Base-by-base conservation (phyloP, 1,140 invertebrate species). In the Drosophila rhopaloa region DNA sequence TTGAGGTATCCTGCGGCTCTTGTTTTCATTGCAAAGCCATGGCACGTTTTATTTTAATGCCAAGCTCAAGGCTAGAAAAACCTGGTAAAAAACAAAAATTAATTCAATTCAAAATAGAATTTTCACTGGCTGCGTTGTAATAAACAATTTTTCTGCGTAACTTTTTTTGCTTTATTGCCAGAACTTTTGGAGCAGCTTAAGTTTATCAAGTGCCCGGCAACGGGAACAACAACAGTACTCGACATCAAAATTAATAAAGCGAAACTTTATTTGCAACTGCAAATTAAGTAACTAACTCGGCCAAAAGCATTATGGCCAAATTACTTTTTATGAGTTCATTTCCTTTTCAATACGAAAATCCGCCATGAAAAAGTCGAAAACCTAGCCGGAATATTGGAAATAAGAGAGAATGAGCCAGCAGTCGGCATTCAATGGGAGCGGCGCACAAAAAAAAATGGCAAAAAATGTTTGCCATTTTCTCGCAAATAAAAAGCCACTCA, bases 301-400 rank as follows among this genome's bases (percentile, higher is more conserved):
- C 77, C 76, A 81, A 89, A 89, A 84, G 80, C 84, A 89, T 89
- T 84, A 89, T 79, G 84, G 66, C 84, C 73, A 89, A 89, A 89
- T 89, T 89, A 89, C 84, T 89, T 89, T 89, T 89, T 89, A 89
- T 89, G 84, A 89, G 84, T 89, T 89, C 70, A 89, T 89, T 89
- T 89, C 84, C 84, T 74, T 80, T 80, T 81, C 83, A 88, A 88
- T 86, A 76, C 74, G 53, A 73, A 74, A 80, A 78, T 59, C 61
- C 54, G 43, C 54, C 37, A 48, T 47, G 44, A 66, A 60, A 76
- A 72, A 56, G 48, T 66, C 62, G 43, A 60, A 53, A 55, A 35
- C 65, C 53, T 46, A 71, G 58, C 40, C 40, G 10, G 46, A 32
- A 35, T 60, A 76, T 72, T 71, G 55, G 75, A 46, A 76, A 54